Conservation (phyloP, 2,113 vertebrate species). For the Benitochromis conjunctus region DNA sequence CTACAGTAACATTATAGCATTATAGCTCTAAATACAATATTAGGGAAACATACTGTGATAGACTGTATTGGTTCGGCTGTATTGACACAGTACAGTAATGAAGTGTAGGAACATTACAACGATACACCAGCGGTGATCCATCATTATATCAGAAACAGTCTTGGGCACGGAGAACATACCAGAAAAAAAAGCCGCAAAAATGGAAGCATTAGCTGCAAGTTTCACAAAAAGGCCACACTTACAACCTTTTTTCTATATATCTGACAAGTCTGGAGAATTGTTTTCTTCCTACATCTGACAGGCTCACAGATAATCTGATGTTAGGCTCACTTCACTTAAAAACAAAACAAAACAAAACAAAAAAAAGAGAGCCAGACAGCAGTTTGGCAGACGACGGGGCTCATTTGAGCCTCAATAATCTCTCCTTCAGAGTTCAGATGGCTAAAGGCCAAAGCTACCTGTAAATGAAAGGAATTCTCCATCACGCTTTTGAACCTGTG, state of each 20-base stretch:
- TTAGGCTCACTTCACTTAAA: not conserved
- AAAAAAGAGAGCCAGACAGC: not conserved
- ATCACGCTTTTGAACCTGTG: not conserved
- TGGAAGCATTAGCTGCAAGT: conserved; percentile 55
- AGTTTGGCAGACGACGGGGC: conserved; percentile 1
- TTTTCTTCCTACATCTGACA: not conserved
- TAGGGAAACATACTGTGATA: conserved; percentile 3
- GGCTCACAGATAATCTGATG: not conserved
- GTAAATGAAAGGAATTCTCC: not conserved
- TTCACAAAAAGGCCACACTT: not conserved
- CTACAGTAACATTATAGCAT: not conserved
- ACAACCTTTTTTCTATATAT: not conserved
- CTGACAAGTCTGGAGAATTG: not conserved
- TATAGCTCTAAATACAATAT: conserved; percentile 49
- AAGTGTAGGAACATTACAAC: conserved; percentile 7
- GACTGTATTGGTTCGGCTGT: not conserved
- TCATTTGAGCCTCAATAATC: not conserved
- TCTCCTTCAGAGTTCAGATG: not conserved
- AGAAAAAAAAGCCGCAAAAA: conserved; percentile 11
- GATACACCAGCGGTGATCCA: not conserved
- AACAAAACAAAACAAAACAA: not conserved
- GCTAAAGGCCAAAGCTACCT: not conserved
- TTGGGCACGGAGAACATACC: conserved; percentile 17
- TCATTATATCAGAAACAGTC: conserved; percentile 24
- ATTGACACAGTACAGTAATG: not conserved